Percentiles rank a stretch among this genome's conserved stretches.
Evolutionary conservation across 2,797 vertebrate species (phyloP).

Genomic region (Thripadectes ignobilis): DNA sequence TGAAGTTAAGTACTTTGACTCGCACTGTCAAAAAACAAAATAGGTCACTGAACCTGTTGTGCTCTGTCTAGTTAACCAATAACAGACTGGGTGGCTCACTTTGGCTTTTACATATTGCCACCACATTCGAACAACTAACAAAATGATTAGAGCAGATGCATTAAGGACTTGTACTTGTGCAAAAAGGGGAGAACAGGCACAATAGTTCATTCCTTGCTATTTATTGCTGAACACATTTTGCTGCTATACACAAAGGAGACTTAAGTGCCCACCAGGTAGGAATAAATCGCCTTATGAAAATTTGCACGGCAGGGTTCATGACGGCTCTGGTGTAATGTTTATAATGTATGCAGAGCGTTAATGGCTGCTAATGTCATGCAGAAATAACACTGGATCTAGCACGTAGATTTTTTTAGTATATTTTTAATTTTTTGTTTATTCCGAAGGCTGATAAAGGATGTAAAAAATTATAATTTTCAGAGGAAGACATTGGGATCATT

Average conservation of each 20-base stretch:
- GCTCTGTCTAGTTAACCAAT: slow-evolving; percentile 78
- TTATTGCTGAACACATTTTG: slow-evolving; percentile 69
- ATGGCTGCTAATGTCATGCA: slow-evolving; percentile 60
- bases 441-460: background rate
- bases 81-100: slow-evolving; percentile 53
- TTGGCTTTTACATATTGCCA: background rate
- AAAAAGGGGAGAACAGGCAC: slow-evolving; percentile 4
- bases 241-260: slow-evolving; percentile 67
- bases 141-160: background rate
- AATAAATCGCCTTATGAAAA: slow-evolving; percentile 79
- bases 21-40: slow-evolving; percentile 77
- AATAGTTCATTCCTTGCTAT: slow-evolving; percentile 37
- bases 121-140: slow-evolving; percentile 3
- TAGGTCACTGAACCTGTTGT: slow-evolving; percentile 79
- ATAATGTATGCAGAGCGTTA: slow-evolving; percentile 71
- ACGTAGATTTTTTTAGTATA: background rate
- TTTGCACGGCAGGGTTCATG: slow-evolving; percentile 66
- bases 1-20: slow-evolving; percentile 84
- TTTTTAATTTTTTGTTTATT: background rate
- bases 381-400: slow-evolving; percentile 59
- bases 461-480: background rate
- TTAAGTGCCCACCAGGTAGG: slow-evolving; percentile 73
- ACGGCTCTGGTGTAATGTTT: slow-evolving; percentile 71
- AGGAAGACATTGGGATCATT: background rate
- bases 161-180: slow-evolving; percentile 35